Evolutionary conservation across 2,888 invertebrate genomes (phyloP), one percentile per base, ranked within the genome.

Genomic region (Pseudococcus viburni): DNA sequence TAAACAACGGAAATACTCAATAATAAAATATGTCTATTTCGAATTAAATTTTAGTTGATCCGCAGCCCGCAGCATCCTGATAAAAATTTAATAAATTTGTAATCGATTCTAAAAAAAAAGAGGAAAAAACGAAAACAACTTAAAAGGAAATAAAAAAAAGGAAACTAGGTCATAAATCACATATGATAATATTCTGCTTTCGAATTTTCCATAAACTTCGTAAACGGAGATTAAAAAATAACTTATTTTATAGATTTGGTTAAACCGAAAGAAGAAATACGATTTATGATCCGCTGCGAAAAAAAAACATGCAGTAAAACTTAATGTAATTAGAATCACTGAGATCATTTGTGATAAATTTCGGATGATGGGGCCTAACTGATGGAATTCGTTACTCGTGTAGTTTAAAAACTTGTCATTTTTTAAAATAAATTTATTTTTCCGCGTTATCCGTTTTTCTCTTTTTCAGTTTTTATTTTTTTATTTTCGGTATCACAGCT

Each of bases 331-430:
- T 80, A 80, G 42, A 42, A 80, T n/a, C 80, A 46, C 80, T 80
- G 80, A 80, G 80, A 80, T 80, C 80, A 80, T 42, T 80, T 80
- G 80, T 80, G 80, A 80, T 80, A 46, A 80, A 42, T 80, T 80
- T 80, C 19, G 26, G 46, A 80, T 80, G 80, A 33, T 33, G 22
- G 42, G 6, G 42, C 46, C 42, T 9, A 80, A 80, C 46, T 80
- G 80, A 80, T 80, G 42, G 80, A 46, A 80, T n/a, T 15, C 80
- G 42, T 59, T n/a, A 59, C 42, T 80, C 19, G 6, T 11, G n/a
- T 80, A 80, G 5, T 42, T 42, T 80, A 7, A 17, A 80, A 80
- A 15, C 26, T 77, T 26, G 77, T 33, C 6, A 77, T 6, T 51
- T 39, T 73, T 73, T 33, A 11, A 59, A 33, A 73, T 17, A 19